Conservation (phyloP, 2,113 vertebrate species). For the Xyliphius kryptos region DNA sequence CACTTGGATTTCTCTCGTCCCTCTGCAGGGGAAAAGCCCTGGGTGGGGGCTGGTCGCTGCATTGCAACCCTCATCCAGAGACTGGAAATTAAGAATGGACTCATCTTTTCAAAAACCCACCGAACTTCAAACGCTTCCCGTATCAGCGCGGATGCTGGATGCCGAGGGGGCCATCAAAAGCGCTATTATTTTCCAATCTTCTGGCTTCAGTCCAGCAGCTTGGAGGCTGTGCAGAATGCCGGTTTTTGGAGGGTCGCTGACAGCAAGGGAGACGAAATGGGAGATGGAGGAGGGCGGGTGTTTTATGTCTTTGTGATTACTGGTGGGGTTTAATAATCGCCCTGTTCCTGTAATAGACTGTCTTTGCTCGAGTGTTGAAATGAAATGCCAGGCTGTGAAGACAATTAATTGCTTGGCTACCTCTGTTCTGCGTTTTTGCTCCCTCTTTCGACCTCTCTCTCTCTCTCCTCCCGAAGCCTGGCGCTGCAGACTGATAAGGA, state of each 20-base stretch:
- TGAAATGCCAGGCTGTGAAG: slow-evolving; percentile 67
- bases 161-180: slow-evolving; percentile 33
- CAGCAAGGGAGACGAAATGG: slow-evolving; percentile 43
- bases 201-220: slow-evolving; percentile 49
- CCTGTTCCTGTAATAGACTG: slow-evolving; percentile 68
- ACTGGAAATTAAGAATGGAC: slow-evolving; percentile 2
- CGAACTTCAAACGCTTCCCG: neutral
- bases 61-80: slow-evolving; percentile 5
- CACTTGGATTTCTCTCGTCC: slow-evolving; percentile 37
- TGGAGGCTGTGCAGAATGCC: neutral
- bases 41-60: slow-evolving; percentile 22
- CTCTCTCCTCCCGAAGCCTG: slow-evolving; percentile 43
- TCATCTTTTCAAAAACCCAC: neutral
- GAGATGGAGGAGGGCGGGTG: slow-evolving; percentile 13
- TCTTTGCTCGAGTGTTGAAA: slow-evolving; percentile 64
- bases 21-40: slow-evolving; percentile 15
- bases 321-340: slow-evolving; percentile 68
- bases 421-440: slow-evolving; percentile 45
- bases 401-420: slow-evolving; percentile 74
- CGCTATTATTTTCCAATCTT: slow-evolving; percentile 49
- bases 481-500: slow-evolving; percentile 60
- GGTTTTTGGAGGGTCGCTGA: slow-evolving; percentile 22
- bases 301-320: slow-evolving; percentile 62
- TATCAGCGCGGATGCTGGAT: slow-evolving; percentile 7
- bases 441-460: slow-evolving; percentile 16